Conservation (phyloP, 2,113 vertebrate genomes). For the Neopipo cinnamomea region DNA sequence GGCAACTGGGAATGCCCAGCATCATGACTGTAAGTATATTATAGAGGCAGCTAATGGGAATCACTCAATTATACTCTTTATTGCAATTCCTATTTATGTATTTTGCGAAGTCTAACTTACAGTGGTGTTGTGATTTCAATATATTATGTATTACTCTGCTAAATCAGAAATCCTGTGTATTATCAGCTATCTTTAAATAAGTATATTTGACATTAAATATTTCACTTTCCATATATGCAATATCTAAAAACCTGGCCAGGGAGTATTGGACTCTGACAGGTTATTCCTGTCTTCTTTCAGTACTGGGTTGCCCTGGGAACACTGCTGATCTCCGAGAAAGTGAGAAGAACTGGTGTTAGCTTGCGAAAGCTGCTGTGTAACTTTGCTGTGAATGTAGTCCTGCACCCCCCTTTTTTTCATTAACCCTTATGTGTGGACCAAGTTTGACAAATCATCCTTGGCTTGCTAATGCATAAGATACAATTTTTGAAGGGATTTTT, state of each 20-base stretch:
- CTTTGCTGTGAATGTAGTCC: background rate
- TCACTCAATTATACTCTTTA: background rate
- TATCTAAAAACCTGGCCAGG: background rate
- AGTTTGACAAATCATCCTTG: background rate
- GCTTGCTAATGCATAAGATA: background rate
- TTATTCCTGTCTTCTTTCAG: background rate
- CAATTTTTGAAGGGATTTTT: background rate
- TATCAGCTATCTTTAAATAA: background rate
- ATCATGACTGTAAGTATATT: background rate
- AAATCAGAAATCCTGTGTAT: background rate
- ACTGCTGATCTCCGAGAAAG: background rate
- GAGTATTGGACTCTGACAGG: background rate
- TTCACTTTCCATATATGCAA: background rate
- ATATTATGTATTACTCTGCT: background rate
- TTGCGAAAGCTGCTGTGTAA: background rate
- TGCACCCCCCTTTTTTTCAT: background rate
- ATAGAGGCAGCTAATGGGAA: background rate
- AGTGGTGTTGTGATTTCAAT: background rate
- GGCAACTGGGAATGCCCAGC: rapidly evolving
- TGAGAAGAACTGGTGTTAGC: background rate
- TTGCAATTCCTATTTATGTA: background rate
- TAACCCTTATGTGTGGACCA: background rate
- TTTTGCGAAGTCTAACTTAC: background rate
- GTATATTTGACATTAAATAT: background rate
- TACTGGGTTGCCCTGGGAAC: background rate